A percentile compares a stretch with the other conserved stretches of the same genome.
phyloP scores from a whole-genome alignment of 1,140 invertebrate genomes.

The Apis laboriosa region DNA sequence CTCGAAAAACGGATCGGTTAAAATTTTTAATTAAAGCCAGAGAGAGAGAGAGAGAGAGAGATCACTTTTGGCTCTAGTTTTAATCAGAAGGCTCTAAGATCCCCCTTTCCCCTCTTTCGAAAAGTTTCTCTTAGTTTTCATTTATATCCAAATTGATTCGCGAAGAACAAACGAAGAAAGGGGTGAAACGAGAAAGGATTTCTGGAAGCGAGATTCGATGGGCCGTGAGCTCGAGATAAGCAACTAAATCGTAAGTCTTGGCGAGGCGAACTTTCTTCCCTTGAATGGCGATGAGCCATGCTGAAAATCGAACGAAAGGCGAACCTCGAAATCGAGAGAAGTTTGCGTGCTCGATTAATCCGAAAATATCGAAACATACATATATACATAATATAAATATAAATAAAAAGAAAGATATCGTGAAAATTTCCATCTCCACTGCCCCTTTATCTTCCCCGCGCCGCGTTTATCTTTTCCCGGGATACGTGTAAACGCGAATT shows the following conservation, averaged over 20 bases:
- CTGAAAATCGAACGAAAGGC: no score
- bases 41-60: no score
- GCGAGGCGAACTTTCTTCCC: background rate
- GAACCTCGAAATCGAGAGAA: background rate
- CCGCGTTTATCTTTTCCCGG: background rate
- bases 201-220: background rate
- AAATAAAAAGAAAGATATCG: background rate
- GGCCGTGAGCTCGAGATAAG: conserved; percentile 8
- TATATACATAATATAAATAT: background rate
- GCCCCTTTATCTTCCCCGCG: background rate
- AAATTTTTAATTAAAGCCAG: conserved; percentile 18
- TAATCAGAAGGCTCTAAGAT: background rate
- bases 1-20: background rate
- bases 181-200: background rate
- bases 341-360: background rate
- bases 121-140: background rate
- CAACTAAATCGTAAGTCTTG: background rate
- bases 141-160: background rate
- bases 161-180: background rate
- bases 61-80: no score
- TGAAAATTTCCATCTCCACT: conserved; percentile 13
- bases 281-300: background rate
- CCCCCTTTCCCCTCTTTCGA: background rate
- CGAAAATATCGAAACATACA: no score
- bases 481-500: background rate